These are phyloP conservation scores for Typhlichthys eigenmanni DNA, from an alignment of 2,797 vertebrate genomes.

Conservation along the genomic window DNA sequence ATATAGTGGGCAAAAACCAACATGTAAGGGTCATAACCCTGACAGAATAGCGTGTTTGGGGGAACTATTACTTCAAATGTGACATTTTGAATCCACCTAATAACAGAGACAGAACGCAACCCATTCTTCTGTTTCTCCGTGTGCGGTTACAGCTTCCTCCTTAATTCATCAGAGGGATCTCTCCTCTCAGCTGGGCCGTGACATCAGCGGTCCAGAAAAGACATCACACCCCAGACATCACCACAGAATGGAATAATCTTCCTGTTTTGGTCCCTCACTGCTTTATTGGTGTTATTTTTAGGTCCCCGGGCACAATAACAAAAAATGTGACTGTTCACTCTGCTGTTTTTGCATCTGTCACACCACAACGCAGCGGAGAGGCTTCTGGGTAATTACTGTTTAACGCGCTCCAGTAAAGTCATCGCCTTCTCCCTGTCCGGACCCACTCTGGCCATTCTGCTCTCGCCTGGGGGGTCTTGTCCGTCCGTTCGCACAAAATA, in stretches of 20 bases:
- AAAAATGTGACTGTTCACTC: conserved; percentile 60
- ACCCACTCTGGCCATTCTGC: conserved; percentile 35
- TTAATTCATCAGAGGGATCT: conserved; percentile 59
- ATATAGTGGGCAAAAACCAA: no score
- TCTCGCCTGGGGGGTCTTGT: conserved; percentile 42
- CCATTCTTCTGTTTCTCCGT: conserved; percentile 60
- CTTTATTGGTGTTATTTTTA: conserved; percentile 69
- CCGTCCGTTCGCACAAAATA: background rate
- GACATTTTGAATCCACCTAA: background rate
- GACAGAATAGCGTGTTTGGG: no score
- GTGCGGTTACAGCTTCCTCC: conserved; percentile 62
- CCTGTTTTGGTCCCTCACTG: conserved; percentile 68
- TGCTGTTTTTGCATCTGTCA: conserved; percentile 54
- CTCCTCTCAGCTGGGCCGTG: conserved; percentile 57
- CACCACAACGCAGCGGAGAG: conserved; percentile 46
- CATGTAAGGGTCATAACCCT: no score
- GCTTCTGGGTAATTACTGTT: conserved; percentile 69
- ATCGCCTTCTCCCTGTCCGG: conserved; percentile 27
- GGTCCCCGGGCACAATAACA: conserved; percentile 53
- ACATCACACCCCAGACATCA: conserved; percentile 61
- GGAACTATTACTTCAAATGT: no score
- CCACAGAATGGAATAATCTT: conserved; percentile 58
- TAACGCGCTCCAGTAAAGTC: conserved; percentile 47
- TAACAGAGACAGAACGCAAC: conserved; percentile 37
- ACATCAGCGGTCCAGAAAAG: conserved; percentile 72